These are phyloP conservation scores for Catharus minimus DNA, from an alignment of 2,113 vertebrate genomes.

Conservation along the genomic window DNA sequence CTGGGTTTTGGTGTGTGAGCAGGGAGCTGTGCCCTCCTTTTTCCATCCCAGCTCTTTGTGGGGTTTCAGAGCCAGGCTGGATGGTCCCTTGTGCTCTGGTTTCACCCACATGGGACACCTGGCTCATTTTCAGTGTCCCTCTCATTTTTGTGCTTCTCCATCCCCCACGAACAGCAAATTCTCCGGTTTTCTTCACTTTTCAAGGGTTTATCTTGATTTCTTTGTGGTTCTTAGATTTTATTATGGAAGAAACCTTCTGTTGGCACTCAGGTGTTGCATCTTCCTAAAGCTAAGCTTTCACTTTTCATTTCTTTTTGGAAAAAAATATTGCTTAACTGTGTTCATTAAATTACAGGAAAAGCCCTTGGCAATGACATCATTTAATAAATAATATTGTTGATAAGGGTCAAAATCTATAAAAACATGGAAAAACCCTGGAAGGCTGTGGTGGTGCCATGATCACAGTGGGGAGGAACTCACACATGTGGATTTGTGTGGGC, in stretches of 20 bases:
- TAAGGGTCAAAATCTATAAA: background rate
- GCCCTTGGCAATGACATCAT: background rate
- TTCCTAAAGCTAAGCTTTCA: background rate
- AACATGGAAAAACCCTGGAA: conserved; percentile 13
- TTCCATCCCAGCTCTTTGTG: background rate
- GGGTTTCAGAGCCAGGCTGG: background rate
- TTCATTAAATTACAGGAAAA: conserved; percentile 2
- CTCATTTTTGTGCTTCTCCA: background rate
- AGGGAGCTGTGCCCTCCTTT: background rate
- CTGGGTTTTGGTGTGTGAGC: background rate
- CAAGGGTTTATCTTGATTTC: background rate
- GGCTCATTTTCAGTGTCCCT: background rate
- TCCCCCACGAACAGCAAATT: background rate
- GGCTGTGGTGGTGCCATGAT: background rate
- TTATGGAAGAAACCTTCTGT: background rate
- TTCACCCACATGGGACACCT: accelerated
- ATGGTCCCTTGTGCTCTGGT: background rate
- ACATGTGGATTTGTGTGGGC: background rate
- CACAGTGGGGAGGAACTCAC: background rate
- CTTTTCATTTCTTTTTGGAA: background rate
- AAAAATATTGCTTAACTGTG: background rate
- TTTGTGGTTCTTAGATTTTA: background rate
- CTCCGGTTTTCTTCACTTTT: background rate
- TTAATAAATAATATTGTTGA: conserved; percentile 5
- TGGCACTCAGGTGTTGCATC: background rate